Percentiles rank a stretch among this genome's conserved stretches.
These are phyloP conservation scores for Cydia fagiglandana DNA, from an alignment of 1,140 invertebrate species.

Conservation along the genomic window DNA sequence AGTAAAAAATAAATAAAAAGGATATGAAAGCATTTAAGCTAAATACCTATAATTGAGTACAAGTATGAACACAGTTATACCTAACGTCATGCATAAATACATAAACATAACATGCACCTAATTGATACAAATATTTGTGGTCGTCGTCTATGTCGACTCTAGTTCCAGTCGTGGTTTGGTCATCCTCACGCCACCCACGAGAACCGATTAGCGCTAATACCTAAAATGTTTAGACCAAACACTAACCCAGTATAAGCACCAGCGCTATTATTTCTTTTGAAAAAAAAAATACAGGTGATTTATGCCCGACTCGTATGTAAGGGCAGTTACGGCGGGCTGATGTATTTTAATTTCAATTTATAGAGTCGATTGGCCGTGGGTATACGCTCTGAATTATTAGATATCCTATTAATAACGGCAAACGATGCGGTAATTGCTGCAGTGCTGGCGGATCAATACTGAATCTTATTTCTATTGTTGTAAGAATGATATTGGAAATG, in stretches of 20 bases:
- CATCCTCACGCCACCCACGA: background rate
- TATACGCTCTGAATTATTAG: constrained; percentile 54
- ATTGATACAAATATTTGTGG: too few relatives aligned
- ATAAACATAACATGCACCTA: too few relatives aligned
- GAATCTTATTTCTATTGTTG: background rate
- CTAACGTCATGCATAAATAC: too few relatives aligned
- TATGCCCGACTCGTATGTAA: constrained; percentile 61
- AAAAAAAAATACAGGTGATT: constrained; percentile 65
- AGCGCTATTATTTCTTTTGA: constrained; percentile 66
- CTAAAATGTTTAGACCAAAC: constrained; percentile 43
- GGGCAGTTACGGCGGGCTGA: constrained; percentile 54
- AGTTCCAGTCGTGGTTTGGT: too few relatives aligned
- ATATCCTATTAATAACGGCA: constrained; percentile 52
- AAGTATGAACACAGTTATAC: too few relatives aligned
- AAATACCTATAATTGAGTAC: too few relatives aligned
- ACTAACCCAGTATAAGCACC: constrained; percentile 47
- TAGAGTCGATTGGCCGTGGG: constrained; percentile 53
- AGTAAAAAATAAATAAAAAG: too few relatives aligned
- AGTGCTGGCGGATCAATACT: constrained; percentile 17
- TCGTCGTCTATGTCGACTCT: too few relatives aligned
- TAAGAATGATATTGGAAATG: background rate
- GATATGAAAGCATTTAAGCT: too few relatives aligned
- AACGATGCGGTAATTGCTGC: constrained; percentile 40
- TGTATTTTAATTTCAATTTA: constrained; percentile 77
- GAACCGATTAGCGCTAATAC: background rate